These are phyloP conservation scores for Coelinius sp. DNA, from an alignment of 2,888 invertebrate genomes.

Conservation along the genomic window DNA sequence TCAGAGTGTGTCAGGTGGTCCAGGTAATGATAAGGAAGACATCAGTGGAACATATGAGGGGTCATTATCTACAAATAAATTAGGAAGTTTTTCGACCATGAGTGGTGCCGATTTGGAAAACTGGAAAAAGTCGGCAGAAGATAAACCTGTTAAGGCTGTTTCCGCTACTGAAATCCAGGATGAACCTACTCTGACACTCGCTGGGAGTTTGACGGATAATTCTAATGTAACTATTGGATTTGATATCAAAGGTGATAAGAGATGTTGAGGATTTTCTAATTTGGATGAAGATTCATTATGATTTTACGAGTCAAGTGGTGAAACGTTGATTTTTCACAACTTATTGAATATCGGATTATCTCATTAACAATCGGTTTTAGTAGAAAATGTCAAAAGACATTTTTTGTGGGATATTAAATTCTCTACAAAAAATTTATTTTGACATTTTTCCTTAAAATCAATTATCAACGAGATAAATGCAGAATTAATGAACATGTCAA, in stretches of 20 bases:
- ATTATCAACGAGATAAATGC: too few relatives aligned
- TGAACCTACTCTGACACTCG: constrained; percentile 61
- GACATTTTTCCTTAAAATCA: too few relatives aligned
- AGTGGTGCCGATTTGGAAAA: constrained; percentile 55
- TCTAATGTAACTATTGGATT: constrained; percentile 62
- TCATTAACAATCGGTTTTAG: too few relatives aligned
- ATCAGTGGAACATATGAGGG: constrained; percentile 39
- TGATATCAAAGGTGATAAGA: constrained; percentile 55
- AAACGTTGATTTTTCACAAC: too few relatives aligned
- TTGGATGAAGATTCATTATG: neutral
- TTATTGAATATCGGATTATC: too few relatives aligned
- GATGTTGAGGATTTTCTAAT: constrained; percentile 1
- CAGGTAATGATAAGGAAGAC: constrained; percentile 38
- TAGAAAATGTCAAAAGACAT: too few relatives aligned
- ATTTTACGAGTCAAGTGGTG: neutral
- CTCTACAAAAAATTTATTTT: too few relatives aligned
- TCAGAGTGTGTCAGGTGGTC: constrained; percentile 59
- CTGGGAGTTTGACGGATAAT: constrained; percentile 58
- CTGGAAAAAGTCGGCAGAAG: constrained; percentile 50
- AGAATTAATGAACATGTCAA: too few relatives aligned
- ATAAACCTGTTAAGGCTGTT: constrained; percentile 2
- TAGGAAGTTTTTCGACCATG: constrained; percentile 59
- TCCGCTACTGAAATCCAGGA: constrained; percentile 37
- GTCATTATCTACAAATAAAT: constrained; percentile 47
- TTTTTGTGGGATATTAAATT: too few relatives aligned